Evolutionary conservation across 1,140 invertebrate genomes (phyloP).

Genomic region (Paralvinella palmiformis): DNA sequence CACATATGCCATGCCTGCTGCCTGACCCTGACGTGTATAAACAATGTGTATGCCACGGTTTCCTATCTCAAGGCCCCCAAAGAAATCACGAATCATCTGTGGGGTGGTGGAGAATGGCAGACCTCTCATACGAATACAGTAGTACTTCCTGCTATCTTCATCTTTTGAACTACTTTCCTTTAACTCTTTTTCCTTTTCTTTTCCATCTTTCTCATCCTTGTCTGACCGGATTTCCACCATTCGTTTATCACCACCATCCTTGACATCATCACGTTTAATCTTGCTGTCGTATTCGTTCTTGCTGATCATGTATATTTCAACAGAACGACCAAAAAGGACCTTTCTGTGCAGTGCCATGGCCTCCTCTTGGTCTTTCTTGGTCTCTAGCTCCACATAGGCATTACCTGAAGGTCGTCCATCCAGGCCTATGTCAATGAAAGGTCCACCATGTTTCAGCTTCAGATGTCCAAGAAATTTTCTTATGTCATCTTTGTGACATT

Average conservation of each 20-base stretch:
- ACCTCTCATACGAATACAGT: conserved; percentile 68
- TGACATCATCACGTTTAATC: neutral
- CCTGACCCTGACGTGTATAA: conserved; percentile 60
- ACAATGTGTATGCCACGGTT: conserved; percentile 73
- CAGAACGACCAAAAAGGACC: neutral
- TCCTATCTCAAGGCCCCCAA: conserved; percentile 66
- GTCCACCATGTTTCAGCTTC: conserved; percentile 46
- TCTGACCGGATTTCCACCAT: neutral
- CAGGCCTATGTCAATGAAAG: conserved; percentile 63
- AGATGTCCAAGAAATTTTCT: conserved; percentile 27
- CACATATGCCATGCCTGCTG: conserved; percentile 76
- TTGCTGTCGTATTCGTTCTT: neutral
- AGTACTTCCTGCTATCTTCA: conserved; percentile 1
- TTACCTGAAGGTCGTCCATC: conserved; percentile 54
- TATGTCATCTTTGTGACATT: conserved; percentile 24
- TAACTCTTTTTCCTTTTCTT: neutral
- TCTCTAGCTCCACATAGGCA: conserved; percentile 69
- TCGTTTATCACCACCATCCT: neutral
- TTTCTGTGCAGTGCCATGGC: conserved; percentile 33
- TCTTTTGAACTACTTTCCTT: neutral
- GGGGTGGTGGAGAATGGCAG: conserved; percentile 68
- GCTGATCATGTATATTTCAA: neutral
- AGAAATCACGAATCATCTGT: conserved; percentile 72
- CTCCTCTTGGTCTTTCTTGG: conserved; percentile 56
- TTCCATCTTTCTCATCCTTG: neutral